A percentile compares a stretch with the other conserved stretches of the same genome.
Conservation (phyloP, 2,113 vertebrate species). For the Zosterops lateralis region DNA sequence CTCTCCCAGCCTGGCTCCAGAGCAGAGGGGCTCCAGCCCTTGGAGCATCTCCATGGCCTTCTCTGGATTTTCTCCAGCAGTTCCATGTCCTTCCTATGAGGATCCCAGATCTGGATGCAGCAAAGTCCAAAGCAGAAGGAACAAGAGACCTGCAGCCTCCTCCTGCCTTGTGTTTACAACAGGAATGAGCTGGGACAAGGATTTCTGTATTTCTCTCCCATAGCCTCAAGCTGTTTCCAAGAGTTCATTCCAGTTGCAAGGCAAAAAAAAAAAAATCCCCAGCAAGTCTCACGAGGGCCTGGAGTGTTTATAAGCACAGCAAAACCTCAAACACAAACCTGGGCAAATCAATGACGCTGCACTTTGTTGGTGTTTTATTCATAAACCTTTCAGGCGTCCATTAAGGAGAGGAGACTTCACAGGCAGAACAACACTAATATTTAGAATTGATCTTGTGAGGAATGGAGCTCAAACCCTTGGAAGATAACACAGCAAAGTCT, state of each 20-base stretch:
- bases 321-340: constrained; percentile 33
- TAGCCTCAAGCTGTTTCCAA: constrained; percentile 25
- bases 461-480: not conserved
- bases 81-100: not conserved
- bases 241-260: constrained; percentile 8
- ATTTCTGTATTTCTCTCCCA: not conserved
- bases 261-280: constrained; percentile 1
- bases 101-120: not conserved
- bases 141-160: not conserved
- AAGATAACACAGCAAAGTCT: not conserved
- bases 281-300: not conserved
- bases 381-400: constrained; percentile 43
- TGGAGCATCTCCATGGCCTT: accelerated
- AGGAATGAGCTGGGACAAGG: not conserved
- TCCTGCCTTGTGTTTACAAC: not conserved
- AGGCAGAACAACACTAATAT: not conserved
- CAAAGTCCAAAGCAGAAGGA: not conserved
- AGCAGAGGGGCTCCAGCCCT: not conserved
- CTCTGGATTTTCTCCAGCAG: not conserved
- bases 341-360: constrained; percentile 34
- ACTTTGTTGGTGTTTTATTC: constrained; percentile 65
- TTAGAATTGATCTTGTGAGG: constrained; percentile 8
- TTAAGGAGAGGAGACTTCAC: constrained; percentile 50
- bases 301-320: not conserved
- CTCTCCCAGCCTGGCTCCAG: not conserved